Percentiles rank a stretch among this genome's conserved stretches.
Conservation (phyloP, 2,888 invertebrate species). For the Cistogaster globosa region DNA sequence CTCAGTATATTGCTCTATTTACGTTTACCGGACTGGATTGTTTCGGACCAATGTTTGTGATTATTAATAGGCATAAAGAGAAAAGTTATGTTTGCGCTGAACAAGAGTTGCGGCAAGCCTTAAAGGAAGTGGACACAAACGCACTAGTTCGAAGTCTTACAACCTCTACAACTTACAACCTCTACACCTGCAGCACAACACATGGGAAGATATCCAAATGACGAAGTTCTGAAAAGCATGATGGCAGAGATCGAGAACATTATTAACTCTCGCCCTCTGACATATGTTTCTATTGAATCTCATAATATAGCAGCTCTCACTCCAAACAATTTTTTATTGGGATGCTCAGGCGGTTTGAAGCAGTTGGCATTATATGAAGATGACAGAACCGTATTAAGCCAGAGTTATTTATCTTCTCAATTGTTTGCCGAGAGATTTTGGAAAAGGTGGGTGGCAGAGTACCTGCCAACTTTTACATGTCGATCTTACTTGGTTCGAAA, state of each 20-base stretch:
- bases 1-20: slow-evolving; percentile 28
- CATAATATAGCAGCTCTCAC: slow-evolving; percentile 55
- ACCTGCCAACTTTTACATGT: no score
- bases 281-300: slow-evolving; percentile 48
- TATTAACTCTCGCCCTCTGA: no score
- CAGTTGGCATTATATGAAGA: slow-evolving; percentile 37
- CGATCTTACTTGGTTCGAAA: not conserved
- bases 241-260: slow-evolving; percentile 15
- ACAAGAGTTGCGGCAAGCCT: slow-evolving; percentile 28
- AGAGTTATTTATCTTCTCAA: no score
- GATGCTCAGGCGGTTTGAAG: slow-evolving; percentile 54
- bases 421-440: no score
- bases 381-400: not conserved
- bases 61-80: slow-evolving; percentile 33
- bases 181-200: no score
- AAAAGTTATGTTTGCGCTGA: slow-evolving; percentile 33
- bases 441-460: no score
- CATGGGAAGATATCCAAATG: slow-evolving; percentile 7
- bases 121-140: not conserved
- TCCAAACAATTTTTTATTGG: slow-evolving; percentile 65
- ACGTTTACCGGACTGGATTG: slow-evolving; percentile 32
- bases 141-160: slow-evolving; percentile 16
- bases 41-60: slow-evolving; percentile 36
- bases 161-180: not conserved
- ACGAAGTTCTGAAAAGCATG: slow-evolving; percentile 11